Evolutionary conservation across 2,888 invertebrate genomes (phyloP).

Genomic region (Apoderus coryli): DNA sequence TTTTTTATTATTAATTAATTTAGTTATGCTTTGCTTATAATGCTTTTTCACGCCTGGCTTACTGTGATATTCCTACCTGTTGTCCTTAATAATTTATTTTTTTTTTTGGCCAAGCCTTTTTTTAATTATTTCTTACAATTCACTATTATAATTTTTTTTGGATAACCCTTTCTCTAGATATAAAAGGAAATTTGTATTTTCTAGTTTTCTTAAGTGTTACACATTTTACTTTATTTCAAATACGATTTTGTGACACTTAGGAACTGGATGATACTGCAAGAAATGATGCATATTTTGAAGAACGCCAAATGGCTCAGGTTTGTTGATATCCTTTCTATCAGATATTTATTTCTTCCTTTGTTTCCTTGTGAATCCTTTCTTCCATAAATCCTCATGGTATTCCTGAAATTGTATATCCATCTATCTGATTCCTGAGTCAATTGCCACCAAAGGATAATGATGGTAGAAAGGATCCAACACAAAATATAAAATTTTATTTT

Average conservation of each 20-base stretch:
- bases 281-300: constrained; percentile 28
- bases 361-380: constrained; percentile 11
- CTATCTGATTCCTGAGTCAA: no score
- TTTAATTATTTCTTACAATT: constrained; percentile 16
- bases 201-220: no score
- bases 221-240: constrained; percentile 2
- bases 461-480: constrained; percentile 27
- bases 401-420: no score
- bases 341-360: constrained; percentile 11
- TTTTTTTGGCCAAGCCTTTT: constrained; percentile 26
- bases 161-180: constrained; percentile 35
- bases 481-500: no score
- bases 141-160: constrained; percentile 23
- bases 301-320: constrained; percentile 33
- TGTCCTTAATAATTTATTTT: constrained; percentile 12
- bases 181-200: no score
- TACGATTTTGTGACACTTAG: constrained; percentile 27
- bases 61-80: no score
- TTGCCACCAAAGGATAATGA: no score
- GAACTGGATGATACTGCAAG: constrained; percentile 28
- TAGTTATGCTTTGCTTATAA: constrained; percentile 15
- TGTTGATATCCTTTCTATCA: constrained; percentile 22
- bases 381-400: no score
- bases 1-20: constrained; percentile 17
- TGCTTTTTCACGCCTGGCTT: constrained; percentile 1